Percentiles rank a stretch among this genome's conserved stretches.
phyloP scores from a whole-genome alignment of 2,113 vertebrate species.

The Nycticebus coucang region DNA sequence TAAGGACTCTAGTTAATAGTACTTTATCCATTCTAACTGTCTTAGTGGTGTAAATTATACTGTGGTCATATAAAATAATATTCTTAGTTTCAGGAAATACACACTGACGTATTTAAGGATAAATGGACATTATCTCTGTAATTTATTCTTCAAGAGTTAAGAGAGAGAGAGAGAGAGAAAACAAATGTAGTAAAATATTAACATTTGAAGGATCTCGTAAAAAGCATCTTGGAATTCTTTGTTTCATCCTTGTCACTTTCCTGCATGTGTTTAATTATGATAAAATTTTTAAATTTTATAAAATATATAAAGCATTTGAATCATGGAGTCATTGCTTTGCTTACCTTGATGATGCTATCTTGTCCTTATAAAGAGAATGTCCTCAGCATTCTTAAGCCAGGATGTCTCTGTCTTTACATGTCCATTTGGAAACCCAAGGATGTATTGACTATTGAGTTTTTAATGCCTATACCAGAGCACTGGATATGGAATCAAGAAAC shows the following conservation, averaged over 20 bases:
- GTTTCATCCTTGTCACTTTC: neutral
- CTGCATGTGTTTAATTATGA: neutral
- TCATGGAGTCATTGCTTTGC: neutral
- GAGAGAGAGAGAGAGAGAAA: neutral
- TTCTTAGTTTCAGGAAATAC: neutral
- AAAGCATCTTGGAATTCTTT: neutral
- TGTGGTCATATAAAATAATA: neutral
- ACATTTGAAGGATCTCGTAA: neutral
- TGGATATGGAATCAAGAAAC: neutral
- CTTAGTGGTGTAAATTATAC: neutral
- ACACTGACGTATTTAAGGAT: neutral
- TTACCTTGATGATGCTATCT: neutral
- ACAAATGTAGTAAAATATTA: neutral
- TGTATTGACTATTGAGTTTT: neutral
- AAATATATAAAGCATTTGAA: neutral
- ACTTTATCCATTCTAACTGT: neutral
- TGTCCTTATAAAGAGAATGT: neutral
- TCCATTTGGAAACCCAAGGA: neutral
- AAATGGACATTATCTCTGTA: neutral
- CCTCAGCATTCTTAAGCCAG: neutral
- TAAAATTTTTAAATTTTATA: neutral
- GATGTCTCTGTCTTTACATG: neutral
- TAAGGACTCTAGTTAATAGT: neutral
- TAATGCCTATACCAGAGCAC: neutral
- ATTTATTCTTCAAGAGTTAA: neutral